These are phyloP conservation scores for Tetanocera ferruginea DNA, from an alignment of 2,888 invertebrate genomes.

Conservation along the genomic window DNA sequence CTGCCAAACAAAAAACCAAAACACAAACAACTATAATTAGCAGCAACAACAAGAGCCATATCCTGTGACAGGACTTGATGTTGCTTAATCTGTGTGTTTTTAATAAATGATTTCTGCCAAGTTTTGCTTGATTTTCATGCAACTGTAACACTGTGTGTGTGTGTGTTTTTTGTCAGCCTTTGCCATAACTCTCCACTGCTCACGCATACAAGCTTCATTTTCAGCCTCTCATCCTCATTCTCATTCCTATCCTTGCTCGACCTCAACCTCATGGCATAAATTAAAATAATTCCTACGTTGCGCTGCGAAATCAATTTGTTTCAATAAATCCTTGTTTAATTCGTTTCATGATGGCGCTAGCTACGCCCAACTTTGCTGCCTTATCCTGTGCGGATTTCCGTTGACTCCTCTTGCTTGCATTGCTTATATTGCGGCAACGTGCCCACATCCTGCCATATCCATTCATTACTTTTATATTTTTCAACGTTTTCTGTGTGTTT, in stretches of 20 bases:
- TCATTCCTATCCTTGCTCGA: not conserved
- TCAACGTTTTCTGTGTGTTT: not conserved
- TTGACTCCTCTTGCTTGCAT: not conserved
- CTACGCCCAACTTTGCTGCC: not conserved
- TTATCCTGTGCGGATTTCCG: conserved; percentile 2
- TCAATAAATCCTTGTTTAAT: conserved; percentile 52
- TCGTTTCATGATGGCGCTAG: conserved; percentile 36
- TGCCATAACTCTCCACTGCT: not conserved
- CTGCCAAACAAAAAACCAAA: no score
- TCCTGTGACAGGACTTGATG: no score
- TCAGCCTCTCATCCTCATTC: not conserved
- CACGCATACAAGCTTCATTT: not conserved
- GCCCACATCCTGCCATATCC: conserved; percentile 3
- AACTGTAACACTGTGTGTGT: not conserved
- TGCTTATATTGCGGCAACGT: conserved; percentile 34
- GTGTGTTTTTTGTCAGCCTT: not conserved
- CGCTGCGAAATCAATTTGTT: conserved; percentile 50
- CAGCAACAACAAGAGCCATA: no score
- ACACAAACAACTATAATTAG: no score
- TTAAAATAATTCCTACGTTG: conserved; percentile 33
- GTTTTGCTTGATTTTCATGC: not conserved
- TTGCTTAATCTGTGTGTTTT: no score
- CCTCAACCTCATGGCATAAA: conserved; percentile 13
- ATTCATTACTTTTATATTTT: no score
- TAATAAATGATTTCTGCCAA: no score